These are phyloP conservation scores for Drosophila malerkotliana DNA, from an alignment of 1,140 invertebrate species.

Conservation along the genomic window DNA sequence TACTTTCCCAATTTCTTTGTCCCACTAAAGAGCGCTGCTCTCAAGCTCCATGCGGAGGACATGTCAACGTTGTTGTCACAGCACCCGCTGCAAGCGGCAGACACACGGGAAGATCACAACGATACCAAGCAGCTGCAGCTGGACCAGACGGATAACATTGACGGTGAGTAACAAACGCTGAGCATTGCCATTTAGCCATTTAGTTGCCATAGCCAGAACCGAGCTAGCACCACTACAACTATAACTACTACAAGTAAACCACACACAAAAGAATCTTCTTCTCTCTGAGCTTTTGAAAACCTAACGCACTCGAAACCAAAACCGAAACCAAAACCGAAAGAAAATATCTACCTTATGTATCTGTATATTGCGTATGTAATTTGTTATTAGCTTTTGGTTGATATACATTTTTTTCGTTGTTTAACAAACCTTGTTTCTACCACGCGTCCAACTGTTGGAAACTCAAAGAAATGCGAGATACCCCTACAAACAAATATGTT, in stretches of 20 bases:
- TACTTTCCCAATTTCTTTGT: constrained; percentile 6
- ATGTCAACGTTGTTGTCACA: constrained; percentile 79
- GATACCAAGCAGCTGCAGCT: constrained; percentile 79
- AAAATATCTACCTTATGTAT: constrained; percentile 33
- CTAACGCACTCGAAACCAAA: constrained; percentile 6
- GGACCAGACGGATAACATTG: constrained; percentile 83
- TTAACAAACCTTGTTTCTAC: constrained; percentile 38
- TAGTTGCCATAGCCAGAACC: constrained; percentile 42
- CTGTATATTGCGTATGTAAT: constrained; percentile 53
- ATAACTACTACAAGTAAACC: constrained; percentile 40
- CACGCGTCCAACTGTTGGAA: constrained; percentile 35
- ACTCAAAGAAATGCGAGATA: constrained; percentile 47
- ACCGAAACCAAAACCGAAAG: constrained; percentile 19
- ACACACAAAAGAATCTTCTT: constrained; percentile 51
- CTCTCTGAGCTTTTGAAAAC: constrained; percentile 58
- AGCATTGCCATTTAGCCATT: constrained; percentile 37
- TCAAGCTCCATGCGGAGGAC: constrained; percentile 80
- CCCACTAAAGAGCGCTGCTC: constrained; percentile 53
- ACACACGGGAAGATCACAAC: constrained; percentile 78
- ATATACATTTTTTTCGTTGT: constrained; percentile 44
- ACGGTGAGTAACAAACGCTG: constrained; percentile 71
- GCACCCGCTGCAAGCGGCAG: constrained; percentile 71
- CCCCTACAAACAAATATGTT: constrained; percentile 9
- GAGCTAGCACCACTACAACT: constrained; percentile 53
- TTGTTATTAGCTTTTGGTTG: constrained; percentile 56